Evolutionary conservation across 2,797 vertebrate genomes (phyloP).

Genomic region (Falco rusticolus): DNA sequence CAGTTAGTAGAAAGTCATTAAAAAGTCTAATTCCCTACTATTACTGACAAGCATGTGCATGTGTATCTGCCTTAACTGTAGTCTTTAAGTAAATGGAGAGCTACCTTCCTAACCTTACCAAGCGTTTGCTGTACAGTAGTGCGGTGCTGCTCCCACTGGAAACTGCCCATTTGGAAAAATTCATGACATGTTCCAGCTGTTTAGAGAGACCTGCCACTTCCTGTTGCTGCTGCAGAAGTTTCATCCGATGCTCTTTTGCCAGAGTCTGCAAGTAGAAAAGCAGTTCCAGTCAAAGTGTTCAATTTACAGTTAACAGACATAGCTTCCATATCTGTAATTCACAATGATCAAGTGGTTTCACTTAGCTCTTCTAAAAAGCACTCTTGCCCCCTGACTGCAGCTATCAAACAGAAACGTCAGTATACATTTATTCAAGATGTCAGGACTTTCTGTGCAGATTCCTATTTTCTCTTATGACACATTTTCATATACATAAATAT

Average conservation of each 20-base stretch:
- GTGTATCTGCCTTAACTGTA: neutral
- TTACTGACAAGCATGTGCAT: neutral
- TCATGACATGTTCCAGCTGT: constrained; percentile 84
- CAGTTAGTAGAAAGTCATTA: neutral
- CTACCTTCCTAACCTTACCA: constrained; percentile 70
- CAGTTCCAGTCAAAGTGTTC: constrained; percentile 6
- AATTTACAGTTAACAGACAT: neutral
- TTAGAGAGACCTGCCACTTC: constrained; percentile 83
- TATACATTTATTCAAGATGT: neutral
- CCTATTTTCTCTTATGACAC: neutral
- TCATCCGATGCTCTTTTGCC: constrained; percentile 82
- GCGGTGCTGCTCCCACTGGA: constrained; percentile 84
- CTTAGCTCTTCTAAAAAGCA: neutral
- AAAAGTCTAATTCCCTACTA: neutral
- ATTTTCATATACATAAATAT: neutral
- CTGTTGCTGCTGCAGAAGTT: constrained; percentile 82
- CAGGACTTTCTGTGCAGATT: neutral
- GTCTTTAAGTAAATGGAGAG: neutral
- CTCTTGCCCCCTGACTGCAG: neutral
- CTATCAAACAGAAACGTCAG: neutral
- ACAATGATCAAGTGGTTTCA: neutral
- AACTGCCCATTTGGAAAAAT: constrained; percentile 85
- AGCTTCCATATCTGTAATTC: neutral
- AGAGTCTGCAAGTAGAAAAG: constrained; percentile 71
- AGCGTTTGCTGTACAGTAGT: constrained; percentile 82